These are phyloP conservation scores for Pristionchus mayeri DNA, from an alignment of 2,888 invertebrate species.

Conservation along the genomic window DNA sequence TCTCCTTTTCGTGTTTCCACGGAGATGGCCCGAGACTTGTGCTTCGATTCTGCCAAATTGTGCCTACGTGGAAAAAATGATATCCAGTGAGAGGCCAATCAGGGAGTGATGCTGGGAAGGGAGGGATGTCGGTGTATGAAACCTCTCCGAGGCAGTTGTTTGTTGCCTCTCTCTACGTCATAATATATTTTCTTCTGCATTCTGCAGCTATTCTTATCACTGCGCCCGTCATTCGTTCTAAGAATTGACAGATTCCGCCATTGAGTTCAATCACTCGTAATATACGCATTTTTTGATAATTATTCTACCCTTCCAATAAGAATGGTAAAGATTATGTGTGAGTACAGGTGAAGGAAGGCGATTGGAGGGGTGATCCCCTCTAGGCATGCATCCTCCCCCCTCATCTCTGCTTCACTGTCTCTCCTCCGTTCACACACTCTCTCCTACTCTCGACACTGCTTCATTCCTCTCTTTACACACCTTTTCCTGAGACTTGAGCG, in stretches of 20 bases:
- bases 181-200: neutral
- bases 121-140: neutral
- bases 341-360: neutral
- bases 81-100: no score
- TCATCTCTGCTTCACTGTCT: neutral
- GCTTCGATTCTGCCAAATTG: neutral
- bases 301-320: no score
- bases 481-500: neutral
- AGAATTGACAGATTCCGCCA: neutral
- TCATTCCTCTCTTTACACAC: slow-evolving; percentile 26
- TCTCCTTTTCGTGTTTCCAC: neutral
- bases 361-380: neutral
- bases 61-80: no score
- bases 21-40: neutral
- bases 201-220: neutral
- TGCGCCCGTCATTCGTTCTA: neutral
- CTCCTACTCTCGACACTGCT: neutral
- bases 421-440: slow-evolving; percentile 11
- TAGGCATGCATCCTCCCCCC: neutral
- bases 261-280: neutral
- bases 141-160: neutral
- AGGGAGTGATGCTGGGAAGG: no score
- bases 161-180: slow-evolving; percentile 1
- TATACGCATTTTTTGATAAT: neutral
- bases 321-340: no score